Percentiles rank a stretch among this genome's conserved stretches.
Evolutionary conservation across 2,797 vertebrate species (phyloP).

Genomic region (Eulemur coronatus): DNA sequence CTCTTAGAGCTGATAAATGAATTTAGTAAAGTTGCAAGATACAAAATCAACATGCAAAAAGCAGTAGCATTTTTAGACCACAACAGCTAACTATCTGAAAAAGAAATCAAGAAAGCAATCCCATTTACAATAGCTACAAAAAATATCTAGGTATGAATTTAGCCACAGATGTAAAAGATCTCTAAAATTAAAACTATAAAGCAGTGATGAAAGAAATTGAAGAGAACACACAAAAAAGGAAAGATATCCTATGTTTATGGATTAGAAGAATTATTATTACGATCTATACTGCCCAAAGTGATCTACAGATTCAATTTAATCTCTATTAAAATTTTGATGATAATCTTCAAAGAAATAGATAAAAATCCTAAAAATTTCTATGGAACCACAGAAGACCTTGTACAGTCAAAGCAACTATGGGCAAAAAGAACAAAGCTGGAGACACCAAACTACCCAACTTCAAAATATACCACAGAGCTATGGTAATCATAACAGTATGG

Average conservation of each 20-base stretch:
- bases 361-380: neutral
- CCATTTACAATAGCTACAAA: neutral
- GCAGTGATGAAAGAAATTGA: neutral
- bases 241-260: neutral
- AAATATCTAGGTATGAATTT: neutral
- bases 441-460: neutral
- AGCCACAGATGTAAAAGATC: neutral
- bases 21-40: neutral
- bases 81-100: neutral
- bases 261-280: neutral
- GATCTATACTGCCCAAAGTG: neutral
- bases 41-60: neutral
- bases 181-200: neutral
- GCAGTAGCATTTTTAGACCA: neutral
- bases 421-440: neutral
- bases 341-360: neutral
- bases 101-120: neutral
- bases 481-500: neutral
- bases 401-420: neutral
- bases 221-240: neutral
- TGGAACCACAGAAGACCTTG: neutral
- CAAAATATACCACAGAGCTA: neutral
- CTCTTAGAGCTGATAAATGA: neutral
- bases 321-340: neutral
- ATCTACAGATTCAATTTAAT: neutral